A percentile compares a stretch with the other conserved stretches of the same genome.
These are phyloP conservation scores for Platycnemis pennipes DNA, from an alignment of 2,888 invertebrate genomes.

Conservation along the genomic window DNA sequence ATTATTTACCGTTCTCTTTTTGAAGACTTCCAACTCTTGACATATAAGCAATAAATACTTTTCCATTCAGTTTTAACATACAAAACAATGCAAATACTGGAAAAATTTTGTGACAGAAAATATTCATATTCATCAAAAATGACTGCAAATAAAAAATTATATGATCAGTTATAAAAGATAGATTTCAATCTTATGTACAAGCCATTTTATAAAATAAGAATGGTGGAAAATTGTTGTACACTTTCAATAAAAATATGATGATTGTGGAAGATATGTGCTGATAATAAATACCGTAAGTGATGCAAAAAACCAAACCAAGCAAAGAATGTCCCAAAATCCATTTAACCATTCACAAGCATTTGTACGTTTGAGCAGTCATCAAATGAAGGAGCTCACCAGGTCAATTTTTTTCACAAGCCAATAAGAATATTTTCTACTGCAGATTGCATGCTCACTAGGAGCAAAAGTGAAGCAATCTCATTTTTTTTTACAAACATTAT, in stretches of 20 bases:
- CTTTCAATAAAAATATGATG: conserved; percentile 48
- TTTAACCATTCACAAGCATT: conserved; percentile 20
- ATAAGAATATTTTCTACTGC: background rate
- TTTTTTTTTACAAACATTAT: conserved; percentile 28
- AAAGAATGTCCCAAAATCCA: background rate
- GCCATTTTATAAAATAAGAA: conserved; percentile 58
- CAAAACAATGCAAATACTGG: conserved; percentile 49
- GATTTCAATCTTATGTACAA: conserved; percentile 52
- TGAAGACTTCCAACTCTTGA: conserved; percentile 28
- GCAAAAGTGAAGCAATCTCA: background rate
- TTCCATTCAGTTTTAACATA: conserved; percentile 7
- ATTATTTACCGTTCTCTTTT: conserved; percentile 1
- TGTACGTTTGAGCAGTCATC: conserved; percentile 16
- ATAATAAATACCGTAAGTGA: conserved; percentile 13
- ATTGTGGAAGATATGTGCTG: background rate
- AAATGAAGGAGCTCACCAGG: background rate
- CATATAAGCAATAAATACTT: background rate
- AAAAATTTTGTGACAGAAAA: conserved; percentile 55
- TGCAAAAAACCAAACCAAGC: conserved; percentile 1
- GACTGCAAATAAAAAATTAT: conserved; percentile 44
- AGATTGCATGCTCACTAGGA: background rate
- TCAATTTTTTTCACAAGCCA: background rate
- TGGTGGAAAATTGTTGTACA: conserved; percentile 21
- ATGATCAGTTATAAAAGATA: conserved; percentile 57
- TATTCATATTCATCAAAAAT: background rate